Conservation (phyloP, 2,888 invertebrate genomes). For the Tetropium fuscum region DNA sequence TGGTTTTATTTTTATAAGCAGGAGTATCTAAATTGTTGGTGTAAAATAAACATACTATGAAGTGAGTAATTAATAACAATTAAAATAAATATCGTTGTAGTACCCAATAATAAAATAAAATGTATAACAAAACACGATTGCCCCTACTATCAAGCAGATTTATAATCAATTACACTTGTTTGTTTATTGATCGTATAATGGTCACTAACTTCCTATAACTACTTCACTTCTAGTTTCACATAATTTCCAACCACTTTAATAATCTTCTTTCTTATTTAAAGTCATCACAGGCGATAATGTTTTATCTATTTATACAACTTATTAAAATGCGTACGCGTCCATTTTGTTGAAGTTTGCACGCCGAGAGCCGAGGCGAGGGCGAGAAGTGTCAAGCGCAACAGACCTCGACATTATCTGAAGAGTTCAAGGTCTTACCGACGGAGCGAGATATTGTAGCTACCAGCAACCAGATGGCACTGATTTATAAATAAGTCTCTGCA, state of each 20-base stretch:
- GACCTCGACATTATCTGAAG: not conserved
- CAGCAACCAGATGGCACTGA: not conserved
- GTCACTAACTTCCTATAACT: constrained; percentile 21
- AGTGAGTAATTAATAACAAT: constrained; percentile 18
- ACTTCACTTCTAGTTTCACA: constrained; percentile 36
- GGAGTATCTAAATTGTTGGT: constrained; percentile 9
- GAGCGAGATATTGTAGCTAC: not conserved
- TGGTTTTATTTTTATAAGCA: constrained; percentile 8
- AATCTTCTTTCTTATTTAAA: constrained; percentile 1
- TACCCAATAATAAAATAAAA: constrained; percentile 27
- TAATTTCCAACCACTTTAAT: constrained; percentile 18
- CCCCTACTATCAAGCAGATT: constrained; percentile 15
- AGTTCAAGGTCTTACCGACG: not conserved
- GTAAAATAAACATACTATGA: constrained; percentile 19
- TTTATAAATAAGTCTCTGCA: too few relatives aligned
- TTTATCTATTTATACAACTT: constrained; percentile 22
- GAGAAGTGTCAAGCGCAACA: constrained; percentile 20
- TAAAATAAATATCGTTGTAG: constrained; percentile 11
- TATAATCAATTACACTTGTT: constrained; percentile 44
- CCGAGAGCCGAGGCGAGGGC: too few relatives aligned
- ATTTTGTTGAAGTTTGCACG: constrained; percentile 22
- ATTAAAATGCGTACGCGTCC: constrained; percentile 31
- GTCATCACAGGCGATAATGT: constrained; percentile 19
- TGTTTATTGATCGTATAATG: constrained; percentile 41
- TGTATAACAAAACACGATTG: constrained; percentile 32